Evolutionary conservation across 2,113 vertebrate genomes (phyloP).

Genomic region (Turnix velox): DNA sequence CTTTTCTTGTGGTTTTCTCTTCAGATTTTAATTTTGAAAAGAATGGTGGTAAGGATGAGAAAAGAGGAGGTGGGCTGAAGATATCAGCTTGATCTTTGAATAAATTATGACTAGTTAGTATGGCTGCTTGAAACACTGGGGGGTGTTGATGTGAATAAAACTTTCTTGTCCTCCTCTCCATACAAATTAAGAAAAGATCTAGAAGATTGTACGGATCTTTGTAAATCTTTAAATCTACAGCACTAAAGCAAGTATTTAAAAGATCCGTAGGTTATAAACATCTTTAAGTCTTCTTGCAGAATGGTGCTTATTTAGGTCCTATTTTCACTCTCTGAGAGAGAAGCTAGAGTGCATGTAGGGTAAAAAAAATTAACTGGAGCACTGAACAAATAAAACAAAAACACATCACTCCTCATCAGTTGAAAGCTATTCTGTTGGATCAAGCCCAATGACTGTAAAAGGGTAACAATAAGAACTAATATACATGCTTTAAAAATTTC

Average conservation of each 20-base stretch:
- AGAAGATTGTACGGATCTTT: background rate
- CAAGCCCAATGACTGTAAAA: background rate
- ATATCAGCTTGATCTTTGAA: constrained; percentile 52
- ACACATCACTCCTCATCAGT: background rate
- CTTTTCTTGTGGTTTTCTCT: constrained; percentile 54
- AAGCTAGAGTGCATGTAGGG: background rate
- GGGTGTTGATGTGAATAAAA: background rate
- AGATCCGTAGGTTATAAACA: background rate
- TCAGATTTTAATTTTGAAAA: constrained; percentile 53
- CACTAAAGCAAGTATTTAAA: background rate
- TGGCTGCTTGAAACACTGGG: background rate
- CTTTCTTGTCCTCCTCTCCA: background rate
- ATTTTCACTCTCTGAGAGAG: background rate
- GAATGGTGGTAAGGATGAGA: constrained; percentile 43
- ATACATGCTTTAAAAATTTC: background rate
- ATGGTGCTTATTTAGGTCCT: background rate
- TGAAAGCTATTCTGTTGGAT: background rate
- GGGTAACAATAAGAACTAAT: background rate
- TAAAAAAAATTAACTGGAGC: background rate
- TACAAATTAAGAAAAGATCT: constrained; percentile 3
- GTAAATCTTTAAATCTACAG: background rate
- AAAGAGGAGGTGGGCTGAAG: constrained; percentile 53
- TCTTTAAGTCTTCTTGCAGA: background rate
- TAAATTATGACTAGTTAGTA: constrained; percentile 44
- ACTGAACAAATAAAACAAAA: background rate